Evolutionary conservation across 2,797 vertebrate genomes (phyloP).

Genomic region (Lycodopsis pacificus): DNA sequence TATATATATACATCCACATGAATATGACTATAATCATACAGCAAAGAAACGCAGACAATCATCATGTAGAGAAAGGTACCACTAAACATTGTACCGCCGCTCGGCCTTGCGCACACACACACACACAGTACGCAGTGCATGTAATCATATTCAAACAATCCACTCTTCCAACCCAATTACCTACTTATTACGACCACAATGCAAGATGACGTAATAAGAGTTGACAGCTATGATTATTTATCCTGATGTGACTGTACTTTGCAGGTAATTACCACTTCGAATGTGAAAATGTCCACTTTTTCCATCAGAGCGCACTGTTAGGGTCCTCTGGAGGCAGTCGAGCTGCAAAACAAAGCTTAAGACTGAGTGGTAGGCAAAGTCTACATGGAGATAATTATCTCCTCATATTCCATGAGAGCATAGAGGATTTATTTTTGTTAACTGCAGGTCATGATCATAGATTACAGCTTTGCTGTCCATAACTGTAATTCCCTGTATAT

Average conservation of each 20-base stretch:
- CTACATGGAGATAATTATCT: conserved; percentile 27
- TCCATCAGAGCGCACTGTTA: conserved; percentile 12
- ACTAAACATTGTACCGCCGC: conserved; percentile 3
- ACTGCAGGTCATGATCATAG: conserved; percentile 26
- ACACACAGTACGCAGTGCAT: neutral
- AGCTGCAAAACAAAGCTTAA: conserved; percentile 26
- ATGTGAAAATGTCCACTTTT: conserved; percentile 32
- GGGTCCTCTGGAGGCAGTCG: neutral
- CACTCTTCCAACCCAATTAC: conserved; percentile 26
- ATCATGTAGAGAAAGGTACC: neutral
- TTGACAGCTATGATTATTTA: conserved; percentile 36
- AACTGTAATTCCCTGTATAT: neutral
- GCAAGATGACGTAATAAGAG: conserved; percentile 26
- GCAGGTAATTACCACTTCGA: conserved; percentile 33
- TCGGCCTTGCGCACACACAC: neutral
- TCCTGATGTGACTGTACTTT: conserved; percentile 2
- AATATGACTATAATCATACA: neutral
- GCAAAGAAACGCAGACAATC: neutral
- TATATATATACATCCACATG: neutral
- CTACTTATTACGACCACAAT: conserved; percentile 29
- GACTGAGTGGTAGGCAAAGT: neutral
- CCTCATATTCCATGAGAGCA: conserved; percentile 24
- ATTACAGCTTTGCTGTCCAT: neutral
- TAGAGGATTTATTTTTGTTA: conserved; percentile 24
- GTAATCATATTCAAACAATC: conserved; percentile 30